A percentile compares a stretch with the other conserved stretches of the same genome.
These are phyloP conservation scores for Hoplostethus mediterraneus DNA, from an alignment of 2,797 vertebrate species.

Conservation along the genomic window DNA sequence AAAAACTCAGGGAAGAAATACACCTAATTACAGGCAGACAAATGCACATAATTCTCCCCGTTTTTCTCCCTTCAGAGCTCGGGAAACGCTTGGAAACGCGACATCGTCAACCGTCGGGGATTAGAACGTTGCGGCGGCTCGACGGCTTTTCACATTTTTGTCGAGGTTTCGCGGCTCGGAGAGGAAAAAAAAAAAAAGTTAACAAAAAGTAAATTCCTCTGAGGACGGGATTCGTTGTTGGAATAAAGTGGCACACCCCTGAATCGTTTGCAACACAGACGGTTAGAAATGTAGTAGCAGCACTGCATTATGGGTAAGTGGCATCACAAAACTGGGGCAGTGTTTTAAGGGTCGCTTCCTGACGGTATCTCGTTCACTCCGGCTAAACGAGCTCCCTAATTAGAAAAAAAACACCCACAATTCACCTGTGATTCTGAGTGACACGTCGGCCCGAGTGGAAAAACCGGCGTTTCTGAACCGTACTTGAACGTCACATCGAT, in stretches of 20 bases:
- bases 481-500: slow-evolving; percentile 30
- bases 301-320: slow-evolving; percentile 22
- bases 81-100: slow-evolving; percentile 60
- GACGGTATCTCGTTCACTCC: neutral
- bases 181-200: slow-evolving; percentile 2
- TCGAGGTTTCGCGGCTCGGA: slow-evolving; percentile 56
- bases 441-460: neutral
- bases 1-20: slow-evolving; percentile 80
- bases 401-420: neutral
- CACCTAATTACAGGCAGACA: slow-evolving; percentile 81
- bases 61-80: slow-evolving; percentile 40
- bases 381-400: neutral
- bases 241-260: slow-evolving; percentile 42
- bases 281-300: slow-evolving; percentile 35
- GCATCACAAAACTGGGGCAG: slow-evolving; percentile 27
- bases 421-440: slow-evolving; percentile 1
- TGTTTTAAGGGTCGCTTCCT: neutral
- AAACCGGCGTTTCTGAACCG: neutral
- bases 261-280: slow-evolving; percentile 42
- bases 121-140: slow-evolving; percentile 65
- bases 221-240: slow-evolving; percentile 54
- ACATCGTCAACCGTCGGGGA: slow-evolving; percentile 65
- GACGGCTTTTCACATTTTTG: slow-evolving; percentile 70
- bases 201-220: slow-evolving; percentile 52
- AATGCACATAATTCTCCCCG: slow-evolving; percentile 70